These are phyloP conservation scores for Nymphalis c-album DNA, from an alignment of 2,888 invertebrate species.

Conservation along the genomic window DNA sequence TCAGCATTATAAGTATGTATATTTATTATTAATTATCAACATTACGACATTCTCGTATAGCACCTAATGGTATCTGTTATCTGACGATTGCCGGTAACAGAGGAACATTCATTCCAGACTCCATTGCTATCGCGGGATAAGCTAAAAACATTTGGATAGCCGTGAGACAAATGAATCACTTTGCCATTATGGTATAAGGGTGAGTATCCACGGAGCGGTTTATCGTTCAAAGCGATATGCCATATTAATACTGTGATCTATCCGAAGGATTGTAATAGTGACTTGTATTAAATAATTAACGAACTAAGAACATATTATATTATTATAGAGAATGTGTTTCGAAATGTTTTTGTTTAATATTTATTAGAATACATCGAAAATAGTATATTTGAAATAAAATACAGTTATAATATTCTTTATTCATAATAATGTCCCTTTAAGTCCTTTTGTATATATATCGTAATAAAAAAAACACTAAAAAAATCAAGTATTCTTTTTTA, in stretches of 20 bases:
- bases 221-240: background rate
- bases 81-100: slow-evolving; percentile 48
- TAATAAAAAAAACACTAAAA: no score
- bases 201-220: slow-evolving; percentile 33
- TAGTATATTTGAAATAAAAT: no score
- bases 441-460: no score
- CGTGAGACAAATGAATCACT: slow-evolving; percentile 67
- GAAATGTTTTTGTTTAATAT: no score
- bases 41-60: slow-evolving; percentile 38
- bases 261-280: background rate
- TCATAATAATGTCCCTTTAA: no score
- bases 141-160: slow-evolving; percentile 66
- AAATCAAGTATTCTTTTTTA: no score
- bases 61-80: slow-evolving; percentile 48
- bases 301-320: background rate
- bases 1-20: slow-evolving; percentile 27
- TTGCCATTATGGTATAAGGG: slow-evolving; percentile 54
- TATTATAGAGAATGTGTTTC: no score
- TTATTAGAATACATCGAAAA: no score
- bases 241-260: slow-evolving; percentile 5
- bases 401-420: no score
- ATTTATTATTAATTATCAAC: slow-evolving; percentile 43
- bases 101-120: slow-evolving; percentile 56
- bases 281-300: background rate
- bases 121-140: slow-evolving; percentile 58